A percentile compares a stretch with the other conserved stretches of the same genome.
Conservation (phyloP, 2,888 invertebrate species). For the Cryptus viduatorius region DNA sequence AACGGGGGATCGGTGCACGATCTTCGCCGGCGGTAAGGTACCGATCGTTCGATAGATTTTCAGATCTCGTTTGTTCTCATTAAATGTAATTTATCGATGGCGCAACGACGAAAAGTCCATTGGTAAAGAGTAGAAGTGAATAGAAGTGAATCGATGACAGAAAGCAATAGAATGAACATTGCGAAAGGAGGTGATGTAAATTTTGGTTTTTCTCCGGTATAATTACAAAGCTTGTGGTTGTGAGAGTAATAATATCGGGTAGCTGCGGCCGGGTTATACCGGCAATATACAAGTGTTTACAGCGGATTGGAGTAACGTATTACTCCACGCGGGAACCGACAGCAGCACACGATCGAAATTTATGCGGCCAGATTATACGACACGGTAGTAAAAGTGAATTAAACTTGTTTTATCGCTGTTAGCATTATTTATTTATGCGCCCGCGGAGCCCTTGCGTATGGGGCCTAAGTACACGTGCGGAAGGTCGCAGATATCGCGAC, state of each 20-base stretch:
- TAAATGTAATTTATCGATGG: constrained; percentile 14
- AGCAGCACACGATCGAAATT: constrained; percentile 74
- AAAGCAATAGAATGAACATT: not conserved
- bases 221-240: constrained; percentile 24
- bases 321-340: constrained; percentile 38
- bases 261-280: constrained; percentile 21
- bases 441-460: constrained; percentile 55
- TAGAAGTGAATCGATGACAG: not conserved
- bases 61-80: constrained; percentile 36
- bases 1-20: constrained; percentile 21
- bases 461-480: constrained; percentile 51
- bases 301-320: constrained; percentile 50
- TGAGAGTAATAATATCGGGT: constrained; percentile 1
- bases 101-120: not conserved
- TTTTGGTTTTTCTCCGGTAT: constrained; percentile 1
- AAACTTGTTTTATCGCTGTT: constrained; percentile 79
- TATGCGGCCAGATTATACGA: constrained; percentile 79
- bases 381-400: constrained; percentile 81
- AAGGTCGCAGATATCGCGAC: constrained; percentile 62
- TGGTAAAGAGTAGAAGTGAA: not conserved
- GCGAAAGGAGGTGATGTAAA: constrained; percentile 1
- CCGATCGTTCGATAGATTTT: constrained; percentile 35
- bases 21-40: constrained; percentile 40
- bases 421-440: constrained; percentile 78
- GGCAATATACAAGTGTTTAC: constrained; percentile 35